A percentile compares a stretch with the other conserved stretches of the same genome.
These are phyloP conservation scores for Pseudomyrmex sp. DNA, from an alignment of 1,140 invertebrate genomes.

Conservation along the genomic window DNA sequence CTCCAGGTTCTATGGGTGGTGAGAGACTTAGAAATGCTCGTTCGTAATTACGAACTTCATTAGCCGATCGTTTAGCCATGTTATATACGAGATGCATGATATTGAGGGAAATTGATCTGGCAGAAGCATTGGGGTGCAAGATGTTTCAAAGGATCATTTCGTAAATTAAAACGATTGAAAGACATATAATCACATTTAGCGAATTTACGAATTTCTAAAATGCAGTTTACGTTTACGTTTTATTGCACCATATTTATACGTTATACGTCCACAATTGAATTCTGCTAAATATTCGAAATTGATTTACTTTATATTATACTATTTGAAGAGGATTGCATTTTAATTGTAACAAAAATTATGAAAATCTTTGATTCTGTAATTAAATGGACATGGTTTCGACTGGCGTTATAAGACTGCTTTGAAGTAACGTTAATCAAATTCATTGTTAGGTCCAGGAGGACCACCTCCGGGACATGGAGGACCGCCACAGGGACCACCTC, in stretches of 20 bases:
- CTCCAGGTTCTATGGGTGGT: slow-evolving; percentile 87
- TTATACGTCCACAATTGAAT: neutral
- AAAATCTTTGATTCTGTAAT: no score
- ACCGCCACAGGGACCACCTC: slow-evolving; percentile 87
- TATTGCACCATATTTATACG: slow-evolving; percentile 25
- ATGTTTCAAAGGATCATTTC: slow-evolving; percentile 68
- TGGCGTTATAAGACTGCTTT: no score
- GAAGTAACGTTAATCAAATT: slow-evolving; percentile 72
- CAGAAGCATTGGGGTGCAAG: slow-evolving; percentile 69
- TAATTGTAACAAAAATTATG: no score
- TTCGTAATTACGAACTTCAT: slow-evolving; percentile 57
- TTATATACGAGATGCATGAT: slow-evolving; percentile 67
- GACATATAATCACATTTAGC: neutral
- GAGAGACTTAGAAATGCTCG: slow-evolving; percentile 73
- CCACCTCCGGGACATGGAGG: slow-evolving; percentile 87
- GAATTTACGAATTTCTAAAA: neutral
- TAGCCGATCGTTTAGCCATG: slow-evolving; percentile 41
- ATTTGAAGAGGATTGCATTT: no score
- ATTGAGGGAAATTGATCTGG: slow-evolving; percentile 72
- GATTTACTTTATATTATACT: no score
- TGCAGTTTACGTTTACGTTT: neutral
- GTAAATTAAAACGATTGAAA: slow-evolving; percentile 2
- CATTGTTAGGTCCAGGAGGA: slow-evolving; percentile 86
- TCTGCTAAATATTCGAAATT: neutral
- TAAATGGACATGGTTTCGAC: no score